Base-by-base conservation (phyloP, 2,113 vertebrate species). In the Perccottus glenii region DNA sequence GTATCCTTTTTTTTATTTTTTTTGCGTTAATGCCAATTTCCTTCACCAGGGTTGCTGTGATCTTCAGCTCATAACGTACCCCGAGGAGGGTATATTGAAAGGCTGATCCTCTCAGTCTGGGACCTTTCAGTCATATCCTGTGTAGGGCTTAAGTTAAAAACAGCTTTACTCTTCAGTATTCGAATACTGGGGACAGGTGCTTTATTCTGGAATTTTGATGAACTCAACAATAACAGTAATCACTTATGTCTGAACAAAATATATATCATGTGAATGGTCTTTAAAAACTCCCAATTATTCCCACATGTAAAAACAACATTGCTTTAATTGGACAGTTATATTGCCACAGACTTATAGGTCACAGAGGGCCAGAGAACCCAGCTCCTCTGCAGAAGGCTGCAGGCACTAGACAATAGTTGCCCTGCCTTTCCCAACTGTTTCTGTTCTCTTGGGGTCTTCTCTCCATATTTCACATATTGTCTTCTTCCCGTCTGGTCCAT, bases 31-130 rank as follows among this genome's bases (percentile, higher is more conserved):
- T 81, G 76, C 78, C 83, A 87, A 81, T 88, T 89, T 89, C 85
- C 86, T 80, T 82, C 38, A 40, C 50, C 48, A 46, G 49, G 78
- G 76, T 77, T 67, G 12, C 64, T 68, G 61, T 76, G 77, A 66
- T 77, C 92, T 92, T 89, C 81, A 71, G 91, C 94, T 96, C 85
- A 86, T 85, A 90, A 88, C 56, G 85, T 83, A 60, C 81, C 73
- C 79, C 42, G 72, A 85, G 87, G 82, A 87, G 88, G 77, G 78
- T 79, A 82, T 89, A 88, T 89, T 88, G 86, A 81, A 19, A 49
- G 73, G 67, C 75, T 91, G 86, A 91, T 91, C 88, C 88, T 83
- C 86, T 80, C 85, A 84, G 86, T 88, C 85, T 89, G 86, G 80
- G 70, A 80, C 87, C 84, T 70, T 73, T n/a, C 48, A 86, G 82